A percentile compares a stretch with the other conserved stretches of the same genome.
Evolutionary conservation across 1,140 invertebrate genomes (phyloP).

Genomic region (Pomacea maculata): DNA sequence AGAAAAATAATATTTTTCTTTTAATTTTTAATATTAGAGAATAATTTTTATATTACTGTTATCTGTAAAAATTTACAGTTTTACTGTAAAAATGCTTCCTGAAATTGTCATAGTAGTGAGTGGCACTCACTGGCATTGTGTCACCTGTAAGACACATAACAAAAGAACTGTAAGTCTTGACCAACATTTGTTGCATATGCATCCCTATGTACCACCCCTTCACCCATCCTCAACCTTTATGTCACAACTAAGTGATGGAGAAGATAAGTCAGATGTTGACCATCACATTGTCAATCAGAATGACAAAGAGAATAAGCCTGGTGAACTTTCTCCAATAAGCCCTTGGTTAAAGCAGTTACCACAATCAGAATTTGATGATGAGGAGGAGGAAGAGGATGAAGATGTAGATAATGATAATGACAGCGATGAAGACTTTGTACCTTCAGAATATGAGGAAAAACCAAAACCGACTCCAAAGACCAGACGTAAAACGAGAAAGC

Average conservation of each 20-base stretch:
- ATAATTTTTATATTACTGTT: background rate
- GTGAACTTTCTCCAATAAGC: slow-evolving; percentile 1
- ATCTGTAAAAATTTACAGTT: background rate
- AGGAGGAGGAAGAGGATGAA: slow-evolving; percentile 5
- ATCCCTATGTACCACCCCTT: background rate
- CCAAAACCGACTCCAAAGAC: background rate
- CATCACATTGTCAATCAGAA: background rate
- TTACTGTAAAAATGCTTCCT: background rate
- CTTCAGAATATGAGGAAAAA: slow-evolving; percentile 12
- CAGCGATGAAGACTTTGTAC: slow-evolving; percentile 15
- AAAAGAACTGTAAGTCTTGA: slow-evolving; percentile 16
- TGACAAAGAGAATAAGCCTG: background rate
- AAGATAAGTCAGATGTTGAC: slow-evolving; percentile 9
- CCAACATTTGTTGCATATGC: slow-evolving; percentile 11
- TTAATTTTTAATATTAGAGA: background rate
- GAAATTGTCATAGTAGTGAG: slow-evolving; percentile 22
- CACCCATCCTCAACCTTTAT: background rate
- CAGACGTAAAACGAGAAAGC: slow-evolving; percentile 8
- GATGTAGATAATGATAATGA: slow-evolving; percentile 17
- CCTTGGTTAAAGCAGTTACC: slow-evolving; percentile 16
- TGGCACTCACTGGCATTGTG: slow-evolving; percentile 22
- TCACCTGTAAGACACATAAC: slow-evolving; percentile 7
- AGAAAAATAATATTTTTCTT: background rate
- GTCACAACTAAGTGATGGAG: slow-evolving; percentile 14
- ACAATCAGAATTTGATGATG: slow-evolving; percentile 17